Conservation (phyloP, 1,140 invertebrate species). For the Gryllus bimaculatus region DNA sequence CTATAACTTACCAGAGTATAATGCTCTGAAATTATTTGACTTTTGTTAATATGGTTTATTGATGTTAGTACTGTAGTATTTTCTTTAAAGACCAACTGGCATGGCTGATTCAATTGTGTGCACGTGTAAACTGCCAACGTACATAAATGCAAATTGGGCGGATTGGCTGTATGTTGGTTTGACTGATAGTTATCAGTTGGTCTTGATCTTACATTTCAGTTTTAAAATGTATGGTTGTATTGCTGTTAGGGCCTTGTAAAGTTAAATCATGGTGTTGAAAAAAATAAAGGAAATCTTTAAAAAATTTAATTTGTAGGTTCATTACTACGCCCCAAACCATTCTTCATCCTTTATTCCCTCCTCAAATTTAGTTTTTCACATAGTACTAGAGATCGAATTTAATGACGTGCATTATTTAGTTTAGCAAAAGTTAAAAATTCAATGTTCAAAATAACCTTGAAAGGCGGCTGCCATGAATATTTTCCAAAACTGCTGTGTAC, state of each 20-base stretch:
- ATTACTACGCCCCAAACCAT: too few relatives aligned
- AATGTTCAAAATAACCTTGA: too few relatives aligned
- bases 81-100: not conserved
- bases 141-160: not conserved
- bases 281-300: conserved; percentile 18
- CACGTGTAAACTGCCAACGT: conserved; percentile 16
- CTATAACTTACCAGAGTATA: not conserved
- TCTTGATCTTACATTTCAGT: conserved; percentile 27
- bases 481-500: too few relatives aligned
- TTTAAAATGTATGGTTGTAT: conserved; percentile 29
- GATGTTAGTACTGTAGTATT: not conserved
- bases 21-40: not conserved
- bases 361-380: too few relatives aligned
- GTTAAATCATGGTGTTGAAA: conserved; percentile 28
- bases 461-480: too few relatives aligned
- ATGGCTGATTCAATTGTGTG: conserved; percentile 1
- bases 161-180: conserved; percentile 18
- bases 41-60: not conserved
- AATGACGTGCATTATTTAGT: too few relatives aligned
- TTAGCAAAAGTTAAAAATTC: too few relatives aligned
- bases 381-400: too few relatives aligned
- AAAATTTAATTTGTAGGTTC: too few relatives aligned
- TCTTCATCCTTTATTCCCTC: too few relatives aligned
- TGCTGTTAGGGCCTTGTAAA: conserved; percentile 29
- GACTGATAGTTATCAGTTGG: conserved; percentile 26